A percentile compares a stretch with the other conserved stretches of the same genome.
Evolutionary conservation across 1,140 invertebrate species (phyloP).

Genomic region (Muscidifurax raptorellus): DNA sequence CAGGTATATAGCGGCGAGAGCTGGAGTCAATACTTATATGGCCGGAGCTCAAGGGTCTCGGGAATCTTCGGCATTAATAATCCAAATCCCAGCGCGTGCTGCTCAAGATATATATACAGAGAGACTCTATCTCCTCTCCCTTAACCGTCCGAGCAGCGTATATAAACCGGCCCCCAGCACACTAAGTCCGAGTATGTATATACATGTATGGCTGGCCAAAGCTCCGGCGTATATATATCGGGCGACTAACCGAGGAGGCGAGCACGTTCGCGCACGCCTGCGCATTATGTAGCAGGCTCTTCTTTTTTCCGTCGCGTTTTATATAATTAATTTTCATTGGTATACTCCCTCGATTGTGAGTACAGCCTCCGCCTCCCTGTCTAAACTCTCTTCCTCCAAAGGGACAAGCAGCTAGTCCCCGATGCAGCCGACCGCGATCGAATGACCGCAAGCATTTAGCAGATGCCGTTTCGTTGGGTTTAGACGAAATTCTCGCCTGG

Average conservation of each 20-base stretch:
- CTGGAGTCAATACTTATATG: conserved; percentile 55
- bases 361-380: background rate
- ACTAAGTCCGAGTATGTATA: conserved; percentile 1
- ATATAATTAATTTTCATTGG: background rate
- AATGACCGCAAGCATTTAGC: conserved; percentile 46
- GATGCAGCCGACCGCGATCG: conserved; percentile 29
- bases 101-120: conserved; percentile 32
- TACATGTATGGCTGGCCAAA: background rate
- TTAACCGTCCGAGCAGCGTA: conserved; percentile 24
- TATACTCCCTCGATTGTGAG: background rate
- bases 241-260: background rate
- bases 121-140: conserved; percentile 16
- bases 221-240: background rate
- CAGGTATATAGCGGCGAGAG: background rate
- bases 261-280: background rate
- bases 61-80: conserved; percentile 53
- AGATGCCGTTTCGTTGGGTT: conserved; percentile 38
- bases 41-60: conserved; percentile 28
- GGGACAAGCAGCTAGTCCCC: background rate
- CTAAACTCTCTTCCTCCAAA: background rate
- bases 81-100: conserved; percentile 52
- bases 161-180: conserved; percentile 12
- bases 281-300: no score
- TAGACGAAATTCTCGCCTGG: conserved; percentile 32
- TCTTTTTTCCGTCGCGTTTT: background rate